Evolutionary conservation across 2,888 invertebrate species (phyloP), one percentile per base, ranked within the genome.

Genomic region (Chaetoderma sp.): DNA sequence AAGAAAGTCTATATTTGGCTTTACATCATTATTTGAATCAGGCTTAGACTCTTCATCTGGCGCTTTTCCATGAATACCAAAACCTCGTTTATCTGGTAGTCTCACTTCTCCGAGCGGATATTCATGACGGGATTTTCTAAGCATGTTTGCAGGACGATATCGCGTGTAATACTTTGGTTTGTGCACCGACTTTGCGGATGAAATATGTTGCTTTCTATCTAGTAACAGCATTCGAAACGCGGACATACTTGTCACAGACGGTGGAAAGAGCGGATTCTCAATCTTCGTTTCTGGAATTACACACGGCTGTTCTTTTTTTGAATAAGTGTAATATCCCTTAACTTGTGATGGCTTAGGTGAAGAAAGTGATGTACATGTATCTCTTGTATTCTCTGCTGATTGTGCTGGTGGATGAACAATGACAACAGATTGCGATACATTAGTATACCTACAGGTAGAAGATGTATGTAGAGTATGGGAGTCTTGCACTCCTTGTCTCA

Each of bases 181-280:
- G n/a, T 36, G 39, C 10, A 13, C 10, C 10, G 10, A 13, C 10
- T n/a, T n/a, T n/a, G 39, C 39, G n/a, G 39, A 13, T 10, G 10
- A n/a, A 13, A 36, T 13, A 10, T 32, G 21, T 5, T 28, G 16
- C 16, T 28, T 13, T 28, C 42, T 42, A 6, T 23, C 2, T 25
- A 58, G 28, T n/a, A 44, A 18, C 23, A 58, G 28, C 25, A 5
- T 36, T 13, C 58, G 42, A 27, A 58, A 58, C 6, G 13, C 58
- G 27, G 4, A 16, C 13, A 58, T 6, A 13, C n/a, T 58, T 44
- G 58, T 58, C 16, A 18, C 21, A 2, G 58, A 23, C 3, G 58
- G 58, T 5, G 58, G 58, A 5, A 58, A 28, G 5, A 45, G 44
- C 27, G 58, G 58, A 16, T 44, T 18, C n/a, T 56, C 36, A 6